Evolutionary conservation across 2,113 vertebrate genomes (phyloP).

Genomic region (Grantiella picta): DNA sequence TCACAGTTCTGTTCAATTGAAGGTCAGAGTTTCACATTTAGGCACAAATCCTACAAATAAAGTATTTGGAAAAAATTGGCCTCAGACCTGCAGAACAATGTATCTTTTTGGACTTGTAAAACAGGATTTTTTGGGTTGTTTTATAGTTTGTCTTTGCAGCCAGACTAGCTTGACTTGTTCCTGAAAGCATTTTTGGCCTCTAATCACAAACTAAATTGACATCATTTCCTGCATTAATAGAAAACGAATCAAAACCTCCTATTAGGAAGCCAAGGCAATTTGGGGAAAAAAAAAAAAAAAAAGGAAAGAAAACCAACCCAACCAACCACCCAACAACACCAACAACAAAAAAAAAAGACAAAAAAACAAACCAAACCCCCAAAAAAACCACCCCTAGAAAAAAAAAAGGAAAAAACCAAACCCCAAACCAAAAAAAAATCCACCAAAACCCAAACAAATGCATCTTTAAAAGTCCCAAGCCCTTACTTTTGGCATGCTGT

Average conservation of each 20-base stretch:
- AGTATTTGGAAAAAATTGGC: slow-evolving; percentile 55
- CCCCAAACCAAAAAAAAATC: neutral
- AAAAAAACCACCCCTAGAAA: neutral
- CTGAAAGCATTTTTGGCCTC: slow-evolving; percentile 60
- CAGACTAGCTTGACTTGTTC: slow-evolving; percentile 51
- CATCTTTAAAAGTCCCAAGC: slow-evolving; percentile 58
- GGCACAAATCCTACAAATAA: slow-evolving; percentile 8
- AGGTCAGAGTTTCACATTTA: slow-evolving; percentile 42
- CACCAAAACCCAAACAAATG: neutral
- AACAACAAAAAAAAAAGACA: neutral
- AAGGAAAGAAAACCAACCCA: neutral
- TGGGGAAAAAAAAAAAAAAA: neutral
- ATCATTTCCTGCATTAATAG: slow-evolving; percentile 47
- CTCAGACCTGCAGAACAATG: slow-evolving; percentile 77
- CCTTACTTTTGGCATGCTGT: slow-evolving; percentile 57
- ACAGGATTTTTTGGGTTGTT: slow-evolving; percentile 16
- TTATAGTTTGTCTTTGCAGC: slow-evolving; percentile 49
- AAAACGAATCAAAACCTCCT: neutral
- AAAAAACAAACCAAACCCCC: neutral
- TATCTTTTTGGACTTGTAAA: slow-evolving; percentile 79
- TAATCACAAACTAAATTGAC: slow-evolving; percentile 37
- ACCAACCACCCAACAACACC: neutral
- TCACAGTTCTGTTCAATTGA: neutral
- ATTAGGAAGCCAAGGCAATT: slow-evolving; percentile 38
- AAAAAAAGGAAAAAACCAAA: neutral